Percentiles rank a stretch among this genome's conserved stretches.
phyloP scores from a whole-genome alignment of 23 tunicate species.

The Styela clava region DNA sequence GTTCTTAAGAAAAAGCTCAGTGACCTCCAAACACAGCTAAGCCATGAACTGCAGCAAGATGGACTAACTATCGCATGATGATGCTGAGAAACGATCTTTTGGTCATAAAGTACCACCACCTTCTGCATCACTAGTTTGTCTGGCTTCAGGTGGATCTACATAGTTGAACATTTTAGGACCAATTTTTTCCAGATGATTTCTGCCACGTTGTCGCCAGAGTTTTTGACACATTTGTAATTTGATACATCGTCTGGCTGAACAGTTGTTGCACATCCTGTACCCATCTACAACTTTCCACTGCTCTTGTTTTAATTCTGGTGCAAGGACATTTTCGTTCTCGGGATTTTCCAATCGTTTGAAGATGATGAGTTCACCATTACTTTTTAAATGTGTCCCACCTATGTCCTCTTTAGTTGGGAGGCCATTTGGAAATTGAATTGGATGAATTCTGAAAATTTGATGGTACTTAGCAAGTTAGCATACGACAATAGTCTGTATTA shows the following conservation, averaged over 20 bases:
- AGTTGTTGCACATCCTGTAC: slow-evolving; percentile 62
- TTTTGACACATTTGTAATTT: slow-evolving; percentile 78
- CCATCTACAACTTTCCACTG: slow-evolving; percentile 90
- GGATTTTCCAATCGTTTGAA: slow-evolving; percentile 10
- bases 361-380: slow-evolving; percentile 68
- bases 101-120: no score
- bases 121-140: no score
- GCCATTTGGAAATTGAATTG: slow-evolving; percentile 79
- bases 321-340: slow-evolving; percentile 21
- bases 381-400: slow-evolving; percentile 58
- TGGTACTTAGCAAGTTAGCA: no score
- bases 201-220: slow-evolving; percentile 63
- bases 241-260: slow-evolving; percentile 55
- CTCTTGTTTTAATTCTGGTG: slow-evolving; percentile 43
- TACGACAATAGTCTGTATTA: no score
- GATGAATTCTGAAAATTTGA: slow-evolving; percentile 55
- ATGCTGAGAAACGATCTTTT: no score
- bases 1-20: slow-evolving; percentile 86
- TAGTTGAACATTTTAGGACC: slow-evolving; percentile 72
- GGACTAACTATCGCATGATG: slow-evolving; percentile 53
- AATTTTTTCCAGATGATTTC: slow-evolving; percentile 51
- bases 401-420: slow-evolving; percentile 58
- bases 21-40: slow-evolving; percentile 86
- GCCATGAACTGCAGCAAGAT: slow-evolving; percentile 89
- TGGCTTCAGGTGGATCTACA: slow-evolving; percentile 36